Conservation (phyloP, 2,797 vertebrate species). For the Falco concolor region DNA sequence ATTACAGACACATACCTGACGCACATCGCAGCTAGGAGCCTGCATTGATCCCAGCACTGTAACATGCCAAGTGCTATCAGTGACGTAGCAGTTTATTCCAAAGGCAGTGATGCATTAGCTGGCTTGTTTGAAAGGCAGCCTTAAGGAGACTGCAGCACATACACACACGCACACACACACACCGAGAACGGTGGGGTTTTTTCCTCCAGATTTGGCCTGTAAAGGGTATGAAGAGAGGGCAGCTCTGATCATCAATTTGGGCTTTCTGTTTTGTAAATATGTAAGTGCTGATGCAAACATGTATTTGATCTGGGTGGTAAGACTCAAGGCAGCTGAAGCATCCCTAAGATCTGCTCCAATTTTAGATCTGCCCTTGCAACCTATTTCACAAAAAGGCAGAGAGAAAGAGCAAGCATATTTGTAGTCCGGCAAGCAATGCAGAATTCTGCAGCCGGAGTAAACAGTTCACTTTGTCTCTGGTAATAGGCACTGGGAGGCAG, state of each 20-base stretch:
- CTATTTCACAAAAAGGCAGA: neutral
- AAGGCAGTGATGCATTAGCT: slow-evolving; percentile 43
- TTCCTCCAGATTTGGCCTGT: neutral
- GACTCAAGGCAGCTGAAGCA: neutral
- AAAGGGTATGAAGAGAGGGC: neutral
- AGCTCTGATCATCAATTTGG: neutral
- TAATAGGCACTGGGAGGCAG: neutral
- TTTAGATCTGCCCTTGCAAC: neutral
- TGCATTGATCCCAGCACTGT: slow-evolving; percentile 60
- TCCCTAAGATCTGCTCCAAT: neutral
- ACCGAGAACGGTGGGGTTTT: neutral
- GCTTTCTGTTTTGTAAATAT: neutral
- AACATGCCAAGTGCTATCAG: slow-evolving; percentile 51
- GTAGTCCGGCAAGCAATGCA: neutral
- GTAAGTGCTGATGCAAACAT: neutral
- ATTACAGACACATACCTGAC: slow-evolving; percentile 57
- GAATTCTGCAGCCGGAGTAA: neutral
- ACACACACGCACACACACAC: neutral
- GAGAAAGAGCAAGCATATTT: neutral
- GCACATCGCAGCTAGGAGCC: slow-evolving; percentile 59
- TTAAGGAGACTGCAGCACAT: slow-evolving; percentile 33
- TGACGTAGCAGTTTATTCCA: neutral
- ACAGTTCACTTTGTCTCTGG: accelerated
- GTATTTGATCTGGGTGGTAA: neutral
- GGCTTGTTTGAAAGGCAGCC: slow-evolving; percentile 15